These are phyloP conservation scores for Pyxicephalus adspersus DNA, from an alignment of 2,113 vertebrate genomes.

Conservation along the genomic window DNA sequence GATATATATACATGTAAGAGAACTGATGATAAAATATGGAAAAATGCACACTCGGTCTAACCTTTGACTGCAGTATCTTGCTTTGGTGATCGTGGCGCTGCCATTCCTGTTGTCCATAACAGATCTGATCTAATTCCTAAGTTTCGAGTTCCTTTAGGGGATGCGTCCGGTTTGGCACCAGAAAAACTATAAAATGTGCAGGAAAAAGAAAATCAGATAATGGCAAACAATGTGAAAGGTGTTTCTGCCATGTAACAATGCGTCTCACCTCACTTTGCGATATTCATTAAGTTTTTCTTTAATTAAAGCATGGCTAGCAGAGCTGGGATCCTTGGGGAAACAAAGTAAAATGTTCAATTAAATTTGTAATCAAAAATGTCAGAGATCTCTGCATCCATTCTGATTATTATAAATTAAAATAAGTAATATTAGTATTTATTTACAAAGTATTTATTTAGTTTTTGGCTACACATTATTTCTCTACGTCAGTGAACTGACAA, in stretches of 20 bases:
- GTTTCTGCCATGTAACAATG: not conserved
- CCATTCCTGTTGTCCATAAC: slow-evolving; percentile 77
- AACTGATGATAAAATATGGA: too few species aligned
- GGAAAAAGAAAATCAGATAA: not conserved
- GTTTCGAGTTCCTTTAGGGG: slow-evolving; percentile 83
- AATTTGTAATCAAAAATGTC: too few species aligned
- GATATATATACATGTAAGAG: too few species aligned
- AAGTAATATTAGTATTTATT: too few species aligned
- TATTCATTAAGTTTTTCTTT: slow-evolving; percentile 97
- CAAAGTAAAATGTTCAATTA: slow-evolving; percentile 53
- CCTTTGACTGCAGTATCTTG: slow-evolving; percentile 82
- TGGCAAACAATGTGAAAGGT: too few species aligned
- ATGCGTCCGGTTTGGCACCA: slow-evolving; percentile 88
- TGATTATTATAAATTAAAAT: too few species aligned
- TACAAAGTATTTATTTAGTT: too few species aligned
- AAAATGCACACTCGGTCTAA: slow-evolving; percentile 59
- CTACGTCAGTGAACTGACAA: too few species aligned
- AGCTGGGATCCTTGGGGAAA: slow-evolving; percentile 83
- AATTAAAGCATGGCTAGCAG: slow-evolving; percentile 94
- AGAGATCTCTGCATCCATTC: too few species aligned
- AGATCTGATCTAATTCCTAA: slow-evolving; percentile 84
- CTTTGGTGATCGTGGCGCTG: slow-evolving; percentile 77
- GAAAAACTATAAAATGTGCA: slow-evolving; percentile 75
- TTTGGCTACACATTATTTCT: too few species aligned
- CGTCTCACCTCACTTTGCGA: slow-evolving; percentile 82